phyloP scores from a whole-genome alignment of 1,140 invertebrate species.

The Zeugodacus cucurbitae region DNA sequence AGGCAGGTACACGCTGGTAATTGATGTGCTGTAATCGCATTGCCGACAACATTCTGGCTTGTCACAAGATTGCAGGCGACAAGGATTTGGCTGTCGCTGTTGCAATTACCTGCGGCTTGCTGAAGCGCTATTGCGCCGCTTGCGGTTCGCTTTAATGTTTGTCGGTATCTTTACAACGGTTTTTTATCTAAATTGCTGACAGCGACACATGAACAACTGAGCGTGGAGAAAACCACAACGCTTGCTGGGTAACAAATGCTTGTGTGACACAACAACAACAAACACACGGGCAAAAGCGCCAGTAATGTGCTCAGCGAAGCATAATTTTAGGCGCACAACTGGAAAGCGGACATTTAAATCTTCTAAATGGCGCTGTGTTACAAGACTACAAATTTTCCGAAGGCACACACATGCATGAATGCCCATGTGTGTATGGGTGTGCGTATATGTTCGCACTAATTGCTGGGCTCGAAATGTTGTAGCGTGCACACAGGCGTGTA shows the following conservation, averaged over 20 bases:
- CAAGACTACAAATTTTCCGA: too few species aligned
- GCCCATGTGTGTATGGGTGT: too few species aligned
- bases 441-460: background rate
- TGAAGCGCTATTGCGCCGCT: background rate
- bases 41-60: background rate
- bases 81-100: background rate
- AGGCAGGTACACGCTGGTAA: background rate
- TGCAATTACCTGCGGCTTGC: background rate
- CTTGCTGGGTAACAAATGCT: background rate
- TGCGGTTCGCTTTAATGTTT: background rate
- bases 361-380: background rate
- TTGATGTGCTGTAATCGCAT: background rate
- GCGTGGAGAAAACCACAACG: background rate
- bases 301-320: background rate
- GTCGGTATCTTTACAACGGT: background rate
- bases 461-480: background rate
- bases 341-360: background rate
- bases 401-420: too few species aligned
- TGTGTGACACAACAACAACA: background rate
- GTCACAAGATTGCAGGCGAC: background rate
- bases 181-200: slow-evolving; percentile 16
- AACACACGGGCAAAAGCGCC: background rate
- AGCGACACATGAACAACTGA: background rate
- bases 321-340: background rate
- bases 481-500: background rate